Evolutionary conservation across 1,140 invertebrate species (phyloP).

Genomic region (Drosophila santomea): DNA sequence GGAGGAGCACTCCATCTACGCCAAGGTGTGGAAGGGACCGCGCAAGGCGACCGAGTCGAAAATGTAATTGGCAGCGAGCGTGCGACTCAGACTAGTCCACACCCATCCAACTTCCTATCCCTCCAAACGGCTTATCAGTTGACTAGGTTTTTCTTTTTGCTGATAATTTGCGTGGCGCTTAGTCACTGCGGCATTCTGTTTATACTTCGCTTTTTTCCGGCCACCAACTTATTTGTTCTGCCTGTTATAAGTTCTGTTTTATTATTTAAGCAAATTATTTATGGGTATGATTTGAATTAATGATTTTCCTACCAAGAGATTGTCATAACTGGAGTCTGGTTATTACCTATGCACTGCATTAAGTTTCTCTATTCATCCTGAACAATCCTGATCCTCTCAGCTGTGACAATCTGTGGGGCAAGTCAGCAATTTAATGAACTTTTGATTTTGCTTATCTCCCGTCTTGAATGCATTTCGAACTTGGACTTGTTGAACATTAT

Average conservation of each 20-base stretch:
- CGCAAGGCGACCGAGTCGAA: conserved; percentile 84
- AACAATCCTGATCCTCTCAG: background rate
- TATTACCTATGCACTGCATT: background rate
- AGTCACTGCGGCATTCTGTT: conserved; percentile 1
- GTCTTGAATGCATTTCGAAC: background rate
- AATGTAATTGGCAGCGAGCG: conserved; percentile 68
- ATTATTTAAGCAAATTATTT: background rate
- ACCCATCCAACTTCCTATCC: conserved; percentile 1
- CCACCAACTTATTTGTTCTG: conserved; percentile 1
- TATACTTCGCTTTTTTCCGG: background rate
- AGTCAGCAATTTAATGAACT: background rate
- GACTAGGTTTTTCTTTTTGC: background rate
- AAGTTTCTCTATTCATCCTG: background rate
- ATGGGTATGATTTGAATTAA: background rate
- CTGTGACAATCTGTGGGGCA: background rate
- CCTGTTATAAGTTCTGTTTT: background rate
- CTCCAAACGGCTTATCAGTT: conserved; percentile 4
- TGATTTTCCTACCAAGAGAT: background rate
- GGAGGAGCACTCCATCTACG: conserved; percentile 81
- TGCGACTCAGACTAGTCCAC: conserved; percentile 18
- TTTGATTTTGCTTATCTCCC: conserved; percentile 1
- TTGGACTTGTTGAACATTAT: background rate
- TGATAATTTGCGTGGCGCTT: conserved; percentile 10
- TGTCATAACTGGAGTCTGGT: background rate
- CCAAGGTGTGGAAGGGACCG: conserved; percentile 84